Evolutionary conservation across 2,888 invertebrate species (phyloP).

Genomic region (Sepioteuthis lessoniana): DNA sequence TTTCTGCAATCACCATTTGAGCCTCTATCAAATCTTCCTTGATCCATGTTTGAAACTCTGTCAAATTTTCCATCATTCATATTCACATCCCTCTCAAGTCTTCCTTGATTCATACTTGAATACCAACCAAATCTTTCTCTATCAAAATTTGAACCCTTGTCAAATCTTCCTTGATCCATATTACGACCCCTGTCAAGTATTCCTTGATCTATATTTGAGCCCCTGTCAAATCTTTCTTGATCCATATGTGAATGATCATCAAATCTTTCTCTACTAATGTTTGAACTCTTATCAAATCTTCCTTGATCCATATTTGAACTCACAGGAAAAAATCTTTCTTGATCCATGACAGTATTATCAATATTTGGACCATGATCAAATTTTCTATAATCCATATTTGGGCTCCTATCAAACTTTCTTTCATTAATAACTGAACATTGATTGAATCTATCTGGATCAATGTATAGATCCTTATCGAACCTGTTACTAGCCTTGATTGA

Average conservation of each 20-base stretch:
- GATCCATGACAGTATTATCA: background rate
- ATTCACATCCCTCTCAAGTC: no score
- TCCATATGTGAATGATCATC: background rate
- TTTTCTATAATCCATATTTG: background rate
- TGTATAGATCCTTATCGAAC: background rate
- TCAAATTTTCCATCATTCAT: background rate
- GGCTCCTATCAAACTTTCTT: background rate
- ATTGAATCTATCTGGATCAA: background rate
- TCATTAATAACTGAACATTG: background rate
- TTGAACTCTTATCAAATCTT: background rate
- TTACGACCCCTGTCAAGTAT: background rate
- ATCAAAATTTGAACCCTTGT: background rate
- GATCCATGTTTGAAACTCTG: background rate
- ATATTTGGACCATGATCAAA: background rate
- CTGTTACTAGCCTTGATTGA: background rate
- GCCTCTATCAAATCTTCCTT: background rate
- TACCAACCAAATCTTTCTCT: background rate
- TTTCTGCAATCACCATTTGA: background rate
- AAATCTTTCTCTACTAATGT: background rate
- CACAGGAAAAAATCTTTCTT: background rate
- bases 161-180: background rate
- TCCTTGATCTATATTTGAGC: background rate
- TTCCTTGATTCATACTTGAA: background rate
- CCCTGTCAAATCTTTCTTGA: background rate
- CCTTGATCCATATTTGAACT: background rate